Evolutionary conservation across 2,113 vertebrate genomes (phyloP), one percentile per base, ranked within the genome.

Genomic region (Aegithalos caudatus): DNA sequence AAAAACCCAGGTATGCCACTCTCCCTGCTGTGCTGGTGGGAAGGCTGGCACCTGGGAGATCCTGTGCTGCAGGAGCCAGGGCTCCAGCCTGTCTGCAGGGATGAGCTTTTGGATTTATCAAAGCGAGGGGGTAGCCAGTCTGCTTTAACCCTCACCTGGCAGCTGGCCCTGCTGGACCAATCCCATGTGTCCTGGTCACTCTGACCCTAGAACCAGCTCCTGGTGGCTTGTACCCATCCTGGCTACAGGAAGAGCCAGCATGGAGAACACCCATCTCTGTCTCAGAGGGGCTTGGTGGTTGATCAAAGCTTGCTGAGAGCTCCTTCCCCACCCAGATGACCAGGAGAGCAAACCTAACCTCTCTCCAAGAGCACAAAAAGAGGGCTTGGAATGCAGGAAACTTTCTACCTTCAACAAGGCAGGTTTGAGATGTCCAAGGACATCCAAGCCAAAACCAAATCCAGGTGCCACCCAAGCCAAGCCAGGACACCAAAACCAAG

Each of bases 161-260:
- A 82, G 33, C 14, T 3, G 35, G 25, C 40, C 62, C 29, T 76
- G 47, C 64, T 60, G 67, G 53, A 58, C 25, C 33, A 16, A 4
- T 12, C 11, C 24, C 42, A 8, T 0, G 8, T 56, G 21, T 57
- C 54, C 58, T 33, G 10, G 2, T 10, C 9, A 16, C 38, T 42
- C 42, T 1, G 1, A 54, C 3, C 27, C n/a, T 65, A 60, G 42
- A 74, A 45, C 10, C 35, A 60, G 51, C 42, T 85, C 61, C 57
- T 40, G 35, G 28, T n/a, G 33, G 14, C 27, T 35, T 27, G 2
- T 14, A 14, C 25, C 28, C 4, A 1, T 21, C 19, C 58, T 35
- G 53, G 40, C 14, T 56, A 47, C 27, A 57, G 27, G 76, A 69
- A 31, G n/a, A 79, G 28, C 51, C 37, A 45, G 61, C 2, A 11